These are phyloP conservation scores for Bruchidius siliquastri DNA, from an alignment of 2,888 invertebrate genomes.

Conservation along the genomic window DNA sequence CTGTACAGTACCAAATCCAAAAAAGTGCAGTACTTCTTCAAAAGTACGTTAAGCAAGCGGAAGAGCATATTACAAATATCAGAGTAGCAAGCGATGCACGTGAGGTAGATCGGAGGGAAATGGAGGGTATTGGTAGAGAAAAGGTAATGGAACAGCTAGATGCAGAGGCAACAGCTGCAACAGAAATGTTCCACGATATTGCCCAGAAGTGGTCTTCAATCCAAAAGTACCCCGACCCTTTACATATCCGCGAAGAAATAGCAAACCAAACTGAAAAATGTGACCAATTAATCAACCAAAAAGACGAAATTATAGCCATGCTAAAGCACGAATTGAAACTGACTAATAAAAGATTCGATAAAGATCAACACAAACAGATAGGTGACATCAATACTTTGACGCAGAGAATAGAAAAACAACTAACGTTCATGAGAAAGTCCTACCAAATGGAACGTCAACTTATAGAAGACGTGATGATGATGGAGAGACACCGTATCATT, in stretches of 20 bases:
- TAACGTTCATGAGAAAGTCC: conserved; percentile 65
- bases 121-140: conserved; percentile 41
- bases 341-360: conserved; percentile 57
- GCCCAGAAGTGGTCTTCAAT: conserved; percentile 61
- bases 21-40: conserved; percentile 61
- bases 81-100: conserved; percentile 71
- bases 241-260: conserved; percentile 68
- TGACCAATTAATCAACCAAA: conserved; percentile 62
- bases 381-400: conserved; percentile 78
- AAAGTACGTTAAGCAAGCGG: conserved; percentile 62
- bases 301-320: conserved; percentile 64
- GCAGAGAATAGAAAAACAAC: conserved; percentile 79
- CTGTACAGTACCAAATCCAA: conserved; percentile 61
- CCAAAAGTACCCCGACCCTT: conserved; percentile 64
- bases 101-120: conserved; percentile 58
- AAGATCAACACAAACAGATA: conserved; percentile 64
- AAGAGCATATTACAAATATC: conserved; percentile 72
- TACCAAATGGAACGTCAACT: conserved; percentile 69
- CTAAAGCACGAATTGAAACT: conserved; percentile 65
- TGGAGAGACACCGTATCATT: conserved; percentile 60
- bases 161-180: conserved; percentile 62
- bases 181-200: conserved; percentile 62
- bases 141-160: conserved; percentile 58
- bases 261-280: conserved; percentile 63
- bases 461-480: conserved; percentile 66